phyloP scores from a whole-genome alignment of 2,797 vertebrate genomes.

The Bovichtus diacanthus region DNA sequence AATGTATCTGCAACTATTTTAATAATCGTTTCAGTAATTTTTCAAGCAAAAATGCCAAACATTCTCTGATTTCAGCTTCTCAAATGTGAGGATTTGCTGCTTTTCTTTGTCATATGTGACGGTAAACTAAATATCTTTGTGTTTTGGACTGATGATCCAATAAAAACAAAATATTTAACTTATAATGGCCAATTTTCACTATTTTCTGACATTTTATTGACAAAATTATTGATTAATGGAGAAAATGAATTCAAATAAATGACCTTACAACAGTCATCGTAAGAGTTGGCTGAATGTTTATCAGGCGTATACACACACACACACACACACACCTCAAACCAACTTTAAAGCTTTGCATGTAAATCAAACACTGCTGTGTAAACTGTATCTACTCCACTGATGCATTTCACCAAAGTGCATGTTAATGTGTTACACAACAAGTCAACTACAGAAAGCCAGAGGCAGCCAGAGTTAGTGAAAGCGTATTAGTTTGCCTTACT shows the following conservation, averaged over 20 bases:
- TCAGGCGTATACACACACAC: neutral
- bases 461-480: constrained; percentile 69
- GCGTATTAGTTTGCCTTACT: constrained; percentile 88
- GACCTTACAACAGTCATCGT: neutral
- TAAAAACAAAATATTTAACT: neutral
- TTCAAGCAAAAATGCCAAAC: no score
- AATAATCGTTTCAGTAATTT: neutral
- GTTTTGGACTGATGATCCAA: neutral
- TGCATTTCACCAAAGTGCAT: constrained; percentile 12
- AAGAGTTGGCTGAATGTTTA: neutral
- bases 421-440: constrained; percentile 73
- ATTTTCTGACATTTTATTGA: neutral
- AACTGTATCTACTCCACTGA: neutral
- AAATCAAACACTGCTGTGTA: neutral
- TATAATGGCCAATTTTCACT: neutral
- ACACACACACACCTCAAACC: neutral
- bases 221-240: neutral
- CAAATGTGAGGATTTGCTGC: neutral
- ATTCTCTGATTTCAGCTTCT: no score
- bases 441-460: constrained; percentile 43
- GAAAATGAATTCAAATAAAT: neutral
- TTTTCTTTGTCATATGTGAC: neutral
- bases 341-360: constrained; percentile 8
- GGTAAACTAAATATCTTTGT: neutral
- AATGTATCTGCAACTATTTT: no score